Conservation (phyloP, 2,113 vertebrate genomes). For the Dicaeum eximium region DNA sequence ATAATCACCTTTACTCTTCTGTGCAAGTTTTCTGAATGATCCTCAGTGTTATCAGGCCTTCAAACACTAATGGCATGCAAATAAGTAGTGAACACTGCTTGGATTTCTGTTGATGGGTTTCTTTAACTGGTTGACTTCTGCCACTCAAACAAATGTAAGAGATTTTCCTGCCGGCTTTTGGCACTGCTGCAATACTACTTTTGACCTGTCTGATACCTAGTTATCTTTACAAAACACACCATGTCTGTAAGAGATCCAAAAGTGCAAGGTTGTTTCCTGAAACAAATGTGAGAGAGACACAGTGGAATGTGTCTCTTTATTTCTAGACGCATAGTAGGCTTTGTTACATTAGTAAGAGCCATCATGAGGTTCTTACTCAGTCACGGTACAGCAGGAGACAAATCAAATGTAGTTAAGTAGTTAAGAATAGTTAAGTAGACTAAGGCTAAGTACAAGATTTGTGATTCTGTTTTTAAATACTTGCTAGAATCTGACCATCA, state of each 20-base stretch:
- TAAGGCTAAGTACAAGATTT: background rate
- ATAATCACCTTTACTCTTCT: background rate
- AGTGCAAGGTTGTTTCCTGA: background rate
- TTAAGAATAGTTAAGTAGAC: background rate
- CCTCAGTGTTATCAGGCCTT: background rate
- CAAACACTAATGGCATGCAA: background rate
- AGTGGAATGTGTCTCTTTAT: background rate
- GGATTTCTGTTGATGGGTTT: background rate
- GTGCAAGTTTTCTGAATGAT: background rate
- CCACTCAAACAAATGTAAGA: background rate
- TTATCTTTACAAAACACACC: background rate
- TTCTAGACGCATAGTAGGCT: background rate
- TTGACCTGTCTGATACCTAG: background rate
- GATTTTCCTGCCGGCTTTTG: background rate
- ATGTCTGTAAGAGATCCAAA: background rate
- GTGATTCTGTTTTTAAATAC: background rate
- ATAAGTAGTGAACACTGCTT: background rate
- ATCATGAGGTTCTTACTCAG: background rate
- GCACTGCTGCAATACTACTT: background rate
- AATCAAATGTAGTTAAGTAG: background rate
- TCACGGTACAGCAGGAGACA: fast-evolving
- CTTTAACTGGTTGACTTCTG: background rate
- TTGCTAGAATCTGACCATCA: background rate
- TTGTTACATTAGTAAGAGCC: background rate
- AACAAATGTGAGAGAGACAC: no score